phyloP scores from a whole-genome alignment of 1,140 invertebrate genomes.

The Lepidurus couesii region DNA sequence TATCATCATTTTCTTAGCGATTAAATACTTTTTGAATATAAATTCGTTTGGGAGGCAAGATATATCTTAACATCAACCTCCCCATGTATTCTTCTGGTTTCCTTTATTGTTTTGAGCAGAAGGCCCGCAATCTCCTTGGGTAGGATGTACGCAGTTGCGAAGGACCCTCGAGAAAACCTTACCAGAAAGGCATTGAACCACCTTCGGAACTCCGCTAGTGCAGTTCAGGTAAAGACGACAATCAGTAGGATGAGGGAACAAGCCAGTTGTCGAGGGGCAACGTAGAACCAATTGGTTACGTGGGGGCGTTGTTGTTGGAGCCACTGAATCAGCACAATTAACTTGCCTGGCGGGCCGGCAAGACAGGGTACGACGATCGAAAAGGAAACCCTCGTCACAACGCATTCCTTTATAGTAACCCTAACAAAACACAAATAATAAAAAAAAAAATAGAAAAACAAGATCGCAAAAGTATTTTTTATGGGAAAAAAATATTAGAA shows the following conservation, averaged over 20 bases:
- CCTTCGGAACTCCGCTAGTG: slow-evolving; percentile 53
- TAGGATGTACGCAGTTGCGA: slow-evolving; percentile 56
- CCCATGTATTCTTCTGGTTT: too few species aligned
- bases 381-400: background rate
- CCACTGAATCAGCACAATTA: background rate
- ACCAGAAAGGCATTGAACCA: slow-evolving; percentile 58
- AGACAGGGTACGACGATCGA: background rate
- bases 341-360: background rate
- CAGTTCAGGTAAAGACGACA: slow-evolving; percentile 65
- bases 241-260: slow-evolving; percentile 55
- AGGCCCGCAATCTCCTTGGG: slow-evolving; percentile 53
- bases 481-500: background rate
- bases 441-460: background rate
- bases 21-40: too few species aligned
- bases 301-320: background rate
- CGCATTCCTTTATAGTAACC: background rate
- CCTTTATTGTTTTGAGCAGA: too few species aligned
- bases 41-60: too few species aligned
- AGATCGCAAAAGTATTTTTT: background rate
- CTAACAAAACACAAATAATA: background rate
- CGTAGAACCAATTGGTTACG: background rate
- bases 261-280: slow-evolving; percentile 42
- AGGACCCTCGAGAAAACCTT: slow-evolving; percentile 59
- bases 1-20: too few species aligned
- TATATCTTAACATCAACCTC: too few species aligned